A percentile compares a stretch with the other conserved stretches of the same genome.
These are phyloP conservation scores for Lordiphosa stackelbergi DNA, from an alignment of 1,140 invertebrate genomes.

Conservation along the genomic window DNA sequence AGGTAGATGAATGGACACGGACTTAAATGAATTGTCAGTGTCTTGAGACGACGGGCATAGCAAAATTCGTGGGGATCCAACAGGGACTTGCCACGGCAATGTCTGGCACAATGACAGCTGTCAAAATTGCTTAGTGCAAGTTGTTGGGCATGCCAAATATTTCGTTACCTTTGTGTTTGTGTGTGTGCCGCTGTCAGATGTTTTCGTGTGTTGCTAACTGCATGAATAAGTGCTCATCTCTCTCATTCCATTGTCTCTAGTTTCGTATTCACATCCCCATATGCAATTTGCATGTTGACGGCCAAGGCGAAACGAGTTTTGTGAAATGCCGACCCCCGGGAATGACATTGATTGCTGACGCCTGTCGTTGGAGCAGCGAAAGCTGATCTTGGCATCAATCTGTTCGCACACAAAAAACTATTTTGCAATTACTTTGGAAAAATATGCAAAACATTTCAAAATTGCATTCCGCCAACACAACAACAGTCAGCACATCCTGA, in stretches of 20 bases:
- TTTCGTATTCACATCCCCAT: conserved; percentile 53
- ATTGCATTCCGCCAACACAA: conserved; percentile 58
- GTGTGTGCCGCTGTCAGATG: conserved; percentile 22
- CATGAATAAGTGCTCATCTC: conserved; percentile 51
- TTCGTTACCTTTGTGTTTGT: conserved; percentile 19
- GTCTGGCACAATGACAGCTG: conserved; percentile 64
- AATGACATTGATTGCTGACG: conserved; percentile 55
- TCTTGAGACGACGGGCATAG: conserved; percentile 26
- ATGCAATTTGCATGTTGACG: conserved; percentile 58
- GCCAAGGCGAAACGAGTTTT: conserved; percentile 42
- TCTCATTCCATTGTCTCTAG: conserved; percentile 43
- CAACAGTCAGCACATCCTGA: conserved; percentile 18
- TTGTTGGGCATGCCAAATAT: conserved; percentile 60
- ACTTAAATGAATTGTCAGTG: conserved; percentile 61
- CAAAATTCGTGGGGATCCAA: neutral
- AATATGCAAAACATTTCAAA: conserved; percentile 64
- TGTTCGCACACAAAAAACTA: conserved; percentile 33
- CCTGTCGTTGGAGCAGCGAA: conserved; percentile 14
- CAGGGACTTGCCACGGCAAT: conserved; percentile 34
- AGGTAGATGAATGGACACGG: conserved; percentile 28
- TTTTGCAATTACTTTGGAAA: conserved; percentile 55
- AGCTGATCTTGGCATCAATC: conserved; percentile 29
- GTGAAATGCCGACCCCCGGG: conserved; percentile 32
- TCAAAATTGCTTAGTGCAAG: conserved; percentile 66
- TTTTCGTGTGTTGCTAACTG: conserved; percentile 44